Conservation (phyloP, 1,140 invertebrate species). For the Druon quercuslanigerum region DNA sequence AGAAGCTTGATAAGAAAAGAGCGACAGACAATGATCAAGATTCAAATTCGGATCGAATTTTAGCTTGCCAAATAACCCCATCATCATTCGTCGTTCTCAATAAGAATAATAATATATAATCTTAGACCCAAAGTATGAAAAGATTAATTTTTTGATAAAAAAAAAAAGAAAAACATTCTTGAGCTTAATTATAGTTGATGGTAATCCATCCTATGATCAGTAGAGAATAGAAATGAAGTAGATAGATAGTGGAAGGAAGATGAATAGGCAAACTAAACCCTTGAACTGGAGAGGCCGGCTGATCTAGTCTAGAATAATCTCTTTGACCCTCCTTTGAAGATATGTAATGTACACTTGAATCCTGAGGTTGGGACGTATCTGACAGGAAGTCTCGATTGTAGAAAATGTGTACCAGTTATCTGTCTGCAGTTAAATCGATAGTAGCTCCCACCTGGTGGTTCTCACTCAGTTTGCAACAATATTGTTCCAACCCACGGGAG, state of each 20-base stretch:
- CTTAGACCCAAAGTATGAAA: too few relatives aligned
- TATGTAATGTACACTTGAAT: not conserved
- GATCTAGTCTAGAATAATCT: conserved; percentile 15
- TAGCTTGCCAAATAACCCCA: too few relatives aligned
- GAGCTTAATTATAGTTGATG: not conserved
- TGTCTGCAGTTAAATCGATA: conserved; percentile 46
- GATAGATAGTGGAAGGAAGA: not conserved
- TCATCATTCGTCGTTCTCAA: too few relatives aligned
- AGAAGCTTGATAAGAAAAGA: too few relatives aligned
- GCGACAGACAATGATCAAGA: too few relatives aligned
- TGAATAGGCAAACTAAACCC: conserved; percentile 2
- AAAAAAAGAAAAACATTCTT: too few relatives aligned
- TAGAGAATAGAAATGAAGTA: conserved; percentile 11
- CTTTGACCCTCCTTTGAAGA: conserved; percentile 9
- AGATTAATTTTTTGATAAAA: not conserved
- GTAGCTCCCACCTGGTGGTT: conserved; percentile 46
- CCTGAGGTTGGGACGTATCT: not conserved
- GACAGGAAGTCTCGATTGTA: conserved; percentile 42
- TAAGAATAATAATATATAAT: too few relatives aligned
- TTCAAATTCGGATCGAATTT: too few relatives aligned
- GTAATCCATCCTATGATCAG: not conserved
- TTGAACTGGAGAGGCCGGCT: not conserved
- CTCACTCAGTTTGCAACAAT: conserved; percentile 41
- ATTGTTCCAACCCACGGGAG: conserved; percentile 45
- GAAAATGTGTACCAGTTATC: conserved; percentile 39